phyloP scores from a whole-genome alignment of 1,140 invertebrate genomes.

The Helicoverpa zea region DNA sequence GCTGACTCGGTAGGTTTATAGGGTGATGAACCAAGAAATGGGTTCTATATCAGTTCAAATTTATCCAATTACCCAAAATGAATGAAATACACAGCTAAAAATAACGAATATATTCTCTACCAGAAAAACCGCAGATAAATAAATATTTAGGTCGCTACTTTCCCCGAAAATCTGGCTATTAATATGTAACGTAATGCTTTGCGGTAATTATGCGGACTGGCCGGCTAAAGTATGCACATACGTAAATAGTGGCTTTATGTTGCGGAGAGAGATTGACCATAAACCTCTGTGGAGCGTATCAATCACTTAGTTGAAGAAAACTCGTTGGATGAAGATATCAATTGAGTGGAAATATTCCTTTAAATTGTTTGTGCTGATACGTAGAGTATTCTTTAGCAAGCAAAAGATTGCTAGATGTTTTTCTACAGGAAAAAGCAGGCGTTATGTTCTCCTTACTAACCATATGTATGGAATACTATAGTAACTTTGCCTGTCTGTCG shows the following conservation, averaged over 20 bases:
- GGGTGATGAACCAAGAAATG: too few species aligned
- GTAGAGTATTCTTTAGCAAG: too few species aligned
- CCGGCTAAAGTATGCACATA: conserved; percentile 33
- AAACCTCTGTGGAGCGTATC: neutral
- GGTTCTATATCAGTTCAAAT: too few species aligned
- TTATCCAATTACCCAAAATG: too few species aligned
- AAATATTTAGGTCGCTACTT: conserved; percentile 10
- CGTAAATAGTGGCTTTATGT: neutral
- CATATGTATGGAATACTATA: too few species aligned
- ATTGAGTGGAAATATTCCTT: neutral
- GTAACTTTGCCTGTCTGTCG: too few species aligned
- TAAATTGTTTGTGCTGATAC: too few species aligned
- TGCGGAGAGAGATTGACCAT: conserved; percentile 17
- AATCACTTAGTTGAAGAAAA: conserved; percentile 29
- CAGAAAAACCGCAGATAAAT: neutral
- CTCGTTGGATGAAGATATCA: neutral
- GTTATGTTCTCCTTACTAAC: too few species aligned
- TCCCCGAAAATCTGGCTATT: neutral
- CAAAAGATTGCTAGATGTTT: too few species aligned
- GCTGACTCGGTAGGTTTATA: too few species aligned
- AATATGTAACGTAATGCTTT: neutral
- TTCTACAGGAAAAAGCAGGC: too few species aligned
- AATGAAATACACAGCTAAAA: too few species aligned
- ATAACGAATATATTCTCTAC: neutral
- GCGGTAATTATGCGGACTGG: conserved; percentile 10